Conservation (phyloP, 2,888 invertebrate species). For the Caenorhabditis sulstoni region DNA sequence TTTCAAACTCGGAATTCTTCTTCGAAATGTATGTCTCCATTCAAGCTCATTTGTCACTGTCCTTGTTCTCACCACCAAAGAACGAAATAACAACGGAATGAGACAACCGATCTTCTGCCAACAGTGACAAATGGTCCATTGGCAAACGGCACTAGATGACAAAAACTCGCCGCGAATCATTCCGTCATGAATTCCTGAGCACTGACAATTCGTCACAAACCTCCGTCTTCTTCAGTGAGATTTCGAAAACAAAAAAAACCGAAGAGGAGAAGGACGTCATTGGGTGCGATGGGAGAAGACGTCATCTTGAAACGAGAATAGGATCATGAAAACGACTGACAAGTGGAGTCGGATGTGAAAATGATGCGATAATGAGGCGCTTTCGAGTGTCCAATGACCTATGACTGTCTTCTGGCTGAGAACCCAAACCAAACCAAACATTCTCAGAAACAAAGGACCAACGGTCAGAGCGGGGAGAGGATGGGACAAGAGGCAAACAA, state of each 20-base stretch:
- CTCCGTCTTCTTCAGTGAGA: background rate
- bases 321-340: slow-evolving; percentile 17
- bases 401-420: background rate
- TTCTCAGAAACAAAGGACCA: background rate
- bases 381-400: slow-evolving; percentile 17
- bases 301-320: slow-evolving; percentile 33
- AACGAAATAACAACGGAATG: slow-evolving; percentile 3
- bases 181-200: slow-evolving; percentile 41
- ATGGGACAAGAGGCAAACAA: slow-evolving; percentile 8
- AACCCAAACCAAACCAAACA: too few species aligned
- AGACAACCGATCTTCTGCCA: slow-evolving; percentile 34
- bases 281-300: background rate
- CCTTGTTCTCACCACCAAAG: background rate
- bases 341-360: slow-evolving; percentile 22
- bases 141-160: slow-evolving; percentile 19
- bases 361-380: slow-evolving; percentile 24
- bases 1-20: slow-evolving; percentile 39
- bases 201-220: slow-evolving; percentile 35
- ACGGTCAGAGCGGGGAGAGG: background rate
- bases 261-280: slow-evolving; percentile 17
- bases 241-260: slow-evolving; percentile 14
- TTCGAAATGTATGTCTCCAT: slow-evolving; percentile 46
- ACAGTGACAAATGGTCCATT: slow-evolving; percentile 41
- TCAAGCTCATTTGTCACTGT: slow-evolving; percentile 29
- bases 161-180: slow-evolving; percentile 12